Percentiles rank a stretch among this genome's conserved stretches.
These are phyloP conservation scores for Gymnorhina tibicen DNA, from an alignment of 2,113 vertebrate species.

Conservation along the genomic window DNA sequence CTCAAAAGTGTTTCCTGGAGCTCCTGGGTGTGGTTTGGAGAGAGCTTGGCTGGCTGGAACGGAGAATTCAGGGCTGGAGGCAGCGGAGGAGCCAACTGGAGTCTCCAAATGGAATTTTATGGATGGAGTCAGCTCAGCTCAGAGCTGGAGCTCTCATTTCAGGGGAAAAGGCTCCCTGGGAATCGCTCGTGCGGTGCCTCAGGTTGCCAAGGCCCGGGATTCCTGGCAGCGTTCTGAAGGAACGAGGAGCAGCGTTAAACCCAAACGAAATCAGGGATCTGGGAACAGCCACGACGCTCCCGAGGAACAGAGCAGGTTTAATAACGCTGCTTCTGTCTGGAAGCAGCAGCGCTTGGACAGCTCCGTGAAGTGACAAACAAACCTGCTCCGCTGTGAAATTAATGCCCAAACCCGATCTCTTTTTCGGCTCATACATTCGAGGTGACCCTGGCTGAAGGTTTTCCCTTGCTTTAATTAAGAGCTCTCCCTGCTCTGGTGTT, in stretches of 20 bases:
- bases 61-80: neutral
- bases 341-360: neutral
- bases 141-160: neutral
- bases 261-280: accelerated
- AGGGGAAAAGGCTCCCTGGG: no score
- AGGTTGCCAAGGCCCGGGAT: neutral
- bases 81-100: neutral
- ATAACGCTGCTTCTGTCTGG: neutral
- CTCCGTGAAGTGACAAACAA: neutral
- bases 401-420: neutral
- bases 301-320: neutral
- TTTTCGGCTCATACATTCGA: accelerated
- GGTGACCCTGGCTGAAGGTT: neutral
- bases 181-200: accelerated
- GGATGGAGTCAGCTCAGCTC: neutral
- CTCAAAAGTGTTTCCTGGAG: neutral
- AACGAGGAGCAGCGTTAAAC: neutral
- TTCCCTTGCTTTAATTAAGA: neutral
- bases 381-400: neutral
- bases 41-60: neutral
- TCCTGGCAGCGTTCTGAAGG: neutral
- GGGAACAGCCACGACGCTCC: no score
- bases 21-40: neutral
- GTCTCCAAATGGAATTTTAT: neutral
- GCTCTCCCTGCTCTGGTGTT: neutral